Evolutionary conservation across 2,888 invertebrate species (phyloP), one percentile per base, ranked within the genome.

Genomic region (Rhagium mordax): DNA sequence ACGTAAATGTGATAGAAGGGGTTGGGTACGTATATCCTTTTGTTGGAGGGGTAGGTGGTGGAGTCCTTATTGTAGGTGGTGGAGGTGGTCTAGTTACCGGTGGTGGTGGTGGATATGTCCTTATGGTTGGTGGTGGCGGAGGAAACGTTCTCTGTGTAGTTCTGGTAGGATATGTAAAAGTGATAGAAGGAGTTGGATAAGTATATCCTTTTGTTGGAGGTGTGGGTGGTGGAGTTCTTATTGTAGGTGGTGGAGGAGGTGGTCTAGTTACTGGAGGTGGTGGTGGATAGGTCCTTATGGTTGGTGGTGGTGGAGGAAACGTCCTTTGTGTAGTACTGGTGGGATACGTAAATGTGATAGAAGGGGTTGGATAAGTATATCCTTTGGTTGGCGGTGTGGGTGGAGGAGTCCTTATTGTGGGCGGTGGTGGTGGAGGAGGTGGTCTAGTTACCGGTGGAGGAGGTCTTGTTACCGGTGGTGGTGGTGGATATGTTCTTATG

Each of bases 331-430:
- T 55, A 24, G n/a, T 55, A 13, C n/a, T n/a, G 0, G 55, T 41
- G 13, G 20, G 21, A 61, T 61, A 61, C 2, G 61, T 61, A 47
- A 61, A 61, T 41, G 61, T 18, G 33, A 60, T n/a, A 8, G 33
- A 1, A 21, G 61, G 61, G 1, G 61, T 29, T 16, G 59, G 4
- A 60, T 60, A 60, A 5, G 59, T 21, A 21, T 61, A 61, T 61
- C 47, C 18, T 20, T 18, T 16, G 15, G 61, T 16, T 21, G 41
- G 21, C 1, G 49, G 64, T 15, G 49, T 41, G 41, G 61, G 61
- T 47, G 62, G 62, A 48, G 62, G 48, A 4, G 62, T 47, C 24
- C 48, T 62, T 48, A 21, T 57, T n/a, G 24, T 47, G 21, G 62
- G 18, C 3, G 20, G 10, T 21, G 62, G 16, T n/a, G 48, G 48